Conservation (phyloP, 2,113 vertebrate species). For the Mixornis gularis region DNA sequence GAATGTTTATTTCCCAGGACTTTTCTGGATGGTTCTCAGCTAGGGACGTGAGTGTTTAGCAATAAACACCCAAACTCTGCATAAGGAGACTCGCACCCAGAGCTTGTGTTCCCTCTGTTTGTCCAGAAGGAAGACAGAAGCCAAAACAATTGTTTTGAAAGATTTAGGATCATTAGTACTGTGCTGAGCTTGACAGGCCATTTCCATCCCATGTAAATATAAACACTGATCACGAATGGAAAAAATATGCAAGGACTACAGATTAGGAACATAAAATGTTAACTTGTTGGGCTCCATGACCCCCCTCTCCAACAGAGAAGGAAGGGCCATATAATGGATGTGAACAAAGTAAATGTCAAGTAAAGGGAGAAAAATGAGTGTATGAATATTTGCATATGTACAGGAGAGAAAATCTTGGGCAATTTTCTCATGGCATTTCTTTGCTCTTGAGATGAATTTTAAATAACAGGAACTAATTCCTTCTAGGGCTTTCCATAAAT, state of each 20-base stretch:
- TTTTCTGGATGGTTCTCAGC: neutral
- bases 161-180: neutral
- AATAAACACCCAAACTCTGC: neutral
- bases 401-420: neutral
- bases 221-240: neutral
- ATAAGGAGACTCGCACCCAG: neutral
- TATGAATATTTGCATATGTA: neutral
- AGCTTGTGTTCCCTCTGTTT: neutral
- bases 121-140: neutral
- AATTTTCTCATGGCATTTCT: conserved; percentile 10
- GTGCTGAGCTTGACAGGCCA: neutral
- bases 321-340: neutral
- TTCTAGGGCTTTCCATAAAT: conserved; percentile 14
- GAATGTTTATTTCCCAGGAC: neutral
- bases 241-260: neutral
- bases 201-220: neutral
- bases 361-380: conserved; percentile 34
- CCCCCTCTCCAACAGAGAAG: neutral
- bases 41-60: neutral
- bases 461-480: conserved; percentile 15
- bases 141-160: neutral
- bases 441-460: conserved; percentile 20
- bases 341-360: conserved; percentile 28
- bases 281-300: neutral
- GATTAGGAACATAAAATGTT: neutral